A percentile compares a stretch with the other conserved stretches of the same genome.
phyloP scores from a whole-genome alignment of 2,888 invertebrate species.

The Drosophila dives region DNA sequence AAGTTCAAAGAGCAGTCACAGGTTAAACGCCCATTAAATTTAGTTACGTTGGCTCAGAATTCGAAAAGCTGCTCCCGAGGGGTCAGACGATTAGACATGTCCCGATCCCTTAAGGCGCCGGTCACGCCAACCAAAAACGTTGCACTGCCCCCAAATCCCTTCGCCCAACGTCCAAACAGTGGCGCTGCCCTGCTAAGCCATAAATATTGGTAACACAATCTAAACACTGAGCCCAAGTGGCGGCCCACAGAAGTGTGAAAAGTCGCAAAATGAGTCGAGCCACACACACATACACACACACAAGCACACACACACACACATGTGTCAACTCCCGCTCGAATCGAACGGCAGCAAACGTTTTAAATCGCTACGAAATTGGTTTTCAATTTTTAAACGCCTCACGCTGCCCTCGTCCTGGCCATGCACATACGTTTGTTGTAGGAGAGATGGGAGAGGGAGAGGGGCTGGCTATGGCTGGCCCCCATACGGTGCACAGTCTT shows the following conservation, averaged over 20 bases:
- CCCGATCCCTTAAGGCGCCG: slow-evolving; percentile 43
- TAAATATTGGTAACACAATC: slow-evolving; percentile 80
- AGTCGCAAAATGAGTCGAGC: slow-evolving; percentile 63
- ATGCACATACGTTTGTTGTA: slow-evolving; percentile 15
- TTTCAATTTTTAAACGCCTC: slow-evolving; percentile 78
- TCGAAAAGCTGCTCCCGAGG: slow-evolving; percentile 30
- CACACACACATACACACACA: slow-evolving; percentile 16
- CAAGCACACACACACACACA: slow-evolving; percentile 12
- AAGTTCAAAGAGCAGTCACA: slow-evolving; percentile 61
- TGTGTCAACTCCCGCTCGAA: slow-evolving; percentile 19
- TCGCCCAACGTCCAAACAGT: not conserved
- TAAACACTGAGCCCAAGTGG: slow-evolving; percentile 65
- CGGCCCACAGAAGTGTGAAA: slow-evolving; percentile 68
- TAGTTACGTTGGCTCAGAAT: slow-evolving; percentile 35
- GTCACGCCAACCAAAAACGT: slow-evolving; percentile 70
- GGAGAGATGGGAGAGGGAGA: not conserved
- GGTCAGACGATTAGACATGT: slow-evolving; percentile 70
- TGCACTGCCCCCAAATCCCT: slow-evolving; percentile 27
- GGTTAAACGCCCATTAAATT: slow-evolving; percentile 79
- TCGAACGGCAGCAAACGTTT: slow-evolving; percentile 49
- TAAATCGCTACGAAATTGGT: slow-evolving; percentile 77
- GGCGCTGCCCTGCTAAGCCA: slow-evolving; percentile 72
- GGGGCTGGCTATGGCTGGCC: slow-evolving; percentile 27
- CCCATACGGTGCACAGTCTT: slow-evolving; percentile 36
- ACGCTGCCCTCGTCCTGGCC: slow-evolving; percentile 27